Evolutionary conservation across 2,888 invertebrate species (phyloP).

Genomic region (Capitulum mitella): DNA sequence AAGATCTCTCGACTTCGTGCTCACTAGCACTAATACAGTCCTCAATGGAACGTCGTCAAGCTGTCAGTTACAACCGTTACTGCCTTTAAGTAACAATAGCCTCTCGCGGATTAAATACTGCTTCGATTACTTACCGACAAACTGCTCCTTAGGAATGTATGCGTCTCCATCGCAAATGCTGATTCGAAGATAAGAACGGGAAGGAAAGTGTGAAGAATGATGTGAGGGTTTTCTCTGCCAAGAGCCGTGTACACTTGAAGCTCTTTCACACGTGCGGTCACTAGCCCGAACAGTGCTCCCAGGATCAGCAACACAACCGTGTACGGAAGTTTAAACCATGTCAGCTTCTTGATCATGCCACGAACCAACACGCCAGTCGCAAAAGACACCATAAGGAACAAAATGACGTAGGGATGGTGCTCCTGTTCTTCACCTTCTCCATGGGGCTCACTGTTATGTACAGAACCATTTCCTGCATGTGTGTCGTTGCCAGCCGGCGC

Average conservation of each 20-base stretch:
- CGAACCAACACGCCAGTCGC: neutral
- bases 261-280: neutral
- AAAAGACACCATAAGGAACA: constrained; percentile 18
- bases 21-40: no score
- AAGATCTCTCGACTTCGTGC: no score
- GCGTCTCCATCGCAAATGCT: constrained; percentile 45
- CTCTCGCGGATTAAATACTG: no score
- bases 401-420: constrained; percentile 11
- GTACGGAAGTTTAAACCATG: neutral
- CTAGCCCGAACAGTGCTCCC: neutral
- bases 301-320: constrained; percentile 1
- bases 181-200: constrained; percentile 47
- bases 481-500: neutral
- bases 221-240: constrained; percentile 42
- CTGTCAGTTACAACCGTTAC: no score
- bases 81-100: no score
- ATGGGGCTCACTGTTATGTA: no score
- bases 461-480: neutral
- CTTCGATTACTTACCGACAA: constrained; percentile 24
- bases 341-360: neutral
- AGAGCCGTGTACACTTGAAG: constrained; percentile 39
- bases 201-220: constrained; percentile 43
- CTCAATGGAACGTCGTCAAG: no score
- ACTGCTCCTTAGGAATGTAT: constrained; percentile 43
- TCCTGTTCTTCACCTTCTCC: neutral